Base-by-base conservation (phyloP, 1,140 invertebrate genomes). In the Ptiloglossa arizonensis region DNA sequence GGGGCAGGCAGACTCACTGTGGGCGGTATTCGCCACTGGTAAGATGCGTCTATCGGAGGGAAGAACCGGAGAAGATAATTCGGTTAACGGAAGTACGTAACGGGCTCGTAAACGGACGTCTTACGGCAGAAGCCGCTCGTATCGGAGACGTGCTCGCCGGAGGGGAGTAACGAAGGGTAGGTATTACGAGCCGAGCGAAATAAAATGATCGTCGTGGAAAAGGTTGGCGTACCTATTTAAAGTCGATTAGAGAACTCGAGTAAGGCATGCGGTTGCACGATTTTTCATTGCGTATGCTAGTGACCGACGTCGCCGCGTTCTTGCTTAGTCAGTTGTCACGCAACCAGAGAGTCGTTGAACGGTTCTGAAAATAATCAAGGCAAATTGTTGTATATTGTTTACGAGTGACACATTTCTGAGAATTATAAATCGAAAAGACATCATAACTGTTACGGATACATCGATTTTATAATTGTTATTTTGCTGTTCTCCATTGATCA, bases 71-170 rank as follows among this genome's bases (percentile, higher is more conserved):
- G 22, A 6, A 24, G 73, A 69, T 75, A 68, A 75, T 69, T 75
- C 73, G 73, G 73, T 75, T 75, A 75, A 75, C 73, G 73, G 52
- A 68, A 75, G 52, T 75, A 75, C 64, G 73, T 59, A 68, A 75
- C 52, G 63, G 73, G 27, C 64, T 75, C 73, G 63, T 75, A 75
- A 75, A 75, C 64, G 73, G n/a, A 59, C 64, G 41, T 68, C 54
- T 75, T 68, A 68, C 73, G 63, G 15, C 27, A 22, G 35, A 32
- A 5, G 54, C 24, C 11, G 50, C 41, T 44, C 44, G 57, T 38
- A 50, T 50, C 44, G 56, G 27, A 35, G 59, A 73, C 70, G 60
- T 73, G 60, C 48, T 44, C 35, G 38, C 60, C 35, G 27, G 35
- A 27, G 64, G 22, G 38, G 27, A 57, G 66, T 22, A 57, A 29